Percentiles rank a stretch among this genome's conserved stretches.
Evolutionary conservation across 2,113 vertebrate species (phyloP).

Genomic region (Myotis yumanensis): DNA sequence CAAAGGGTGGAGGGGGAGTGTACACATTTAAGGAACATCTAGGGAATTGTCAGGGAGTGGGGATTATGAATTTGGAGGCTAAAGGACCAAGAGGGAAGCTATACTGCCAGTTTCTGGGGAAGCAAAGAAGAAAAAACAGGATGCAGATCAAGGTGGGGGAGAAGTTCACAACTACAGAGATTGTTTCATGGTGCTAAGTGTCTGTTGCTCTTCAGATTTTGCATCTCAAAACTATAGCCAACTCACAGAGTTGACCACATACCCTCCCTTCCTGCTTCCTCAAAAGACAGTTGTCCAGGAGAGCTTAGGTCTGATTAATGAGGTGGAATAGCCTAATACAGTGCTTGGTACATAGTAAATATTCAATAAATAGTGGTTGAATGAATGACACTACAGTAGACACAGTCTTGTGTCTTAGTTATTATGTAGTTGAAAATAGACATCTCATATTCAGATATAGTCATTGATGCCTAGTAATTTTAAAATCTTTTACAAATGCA

Average conservation of each 20-base stretch:
- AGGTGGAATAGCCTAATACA: background rate
- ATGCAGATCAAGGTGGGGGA: background rate
- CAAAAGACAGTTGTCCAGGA: background rate
- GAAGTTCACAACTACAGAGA: too few species aligned
- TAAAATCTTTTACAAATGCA: slow-evolving; percentile 33
- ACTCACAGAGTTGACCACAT: background rate
- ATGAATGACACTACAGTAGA: background rate
- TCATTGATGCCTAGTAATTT: slow-evolving; percentile 29
- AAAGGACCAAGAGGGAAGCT: background rate
- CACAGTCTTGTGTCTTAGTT: background rate
- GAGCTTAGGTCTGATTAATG: background rate
- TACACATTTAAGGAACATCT: background rate
- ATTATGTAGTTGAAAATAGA: slow-evolving; percentile 50
- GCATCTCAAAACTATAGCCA: background rate
- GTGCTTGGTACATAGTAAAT: background rate
- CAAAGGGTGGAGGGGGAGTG: rapidly evolving
- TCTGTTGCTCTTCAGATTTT: background rate
- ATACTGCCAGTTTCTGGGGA: background rate
- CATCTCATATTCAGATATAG: background rate
- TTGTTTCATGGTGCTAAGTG: background rate
- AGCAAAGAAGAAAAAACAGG: background rate
- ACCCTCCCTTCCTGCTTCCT: background rate
- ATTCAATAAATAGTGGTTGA: background rate
- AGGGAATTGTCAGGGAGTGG: background rate
- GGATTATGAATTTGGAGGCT: background rate